Conservation (phyloP, 1,140 invertebrate species). For the Sarcophaga peregrina region DNA sequence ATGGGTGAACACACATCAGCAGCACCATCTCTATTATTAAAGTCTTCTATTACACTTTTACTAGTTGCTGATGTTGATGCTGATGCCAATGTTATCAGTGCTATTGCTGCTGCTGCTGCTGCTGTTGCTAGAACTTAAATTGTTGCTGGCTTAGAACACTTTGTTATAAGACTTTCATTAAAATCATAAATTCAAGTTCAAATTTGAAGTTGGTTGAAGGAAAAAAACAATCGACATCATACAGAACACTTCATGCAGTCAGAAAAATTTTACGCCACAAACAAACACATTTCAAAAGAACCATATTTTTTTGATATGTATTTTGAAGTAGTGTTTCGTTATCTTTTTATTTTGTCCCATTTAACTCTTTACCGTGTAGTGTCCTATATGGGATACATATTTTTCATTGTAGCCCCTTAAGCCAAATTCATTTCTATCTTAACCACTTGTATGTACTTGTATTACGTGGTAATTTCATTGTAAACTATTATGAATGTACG, state of each 20-base stretch:
- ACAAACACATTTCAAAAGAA: no score
- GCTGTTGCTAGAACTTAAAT: neutral
- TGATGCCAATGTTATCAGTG: no score
- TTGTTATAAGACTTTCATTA: slow-evolving; percentile 37
- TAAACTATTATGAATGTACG: slow-evolving; percentile 29
- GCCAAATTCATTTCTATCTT: neutral
- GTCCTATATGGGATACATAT: neutral
- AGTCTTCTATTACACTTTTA: slow-evolving; percentile 36
- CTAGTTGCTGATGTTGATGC: neutral
- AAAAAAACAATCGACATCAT: neutral
- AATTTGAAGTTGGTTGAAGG: neutral
- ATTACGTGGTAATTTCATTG: slow-evolving; percentile 37
- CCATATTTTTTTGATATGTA: neutral
- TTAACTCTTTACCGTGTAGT: neutral
- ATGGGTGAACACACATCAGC: neutral
- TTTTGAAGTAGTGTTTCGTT: slow-evolving; percentile 5
- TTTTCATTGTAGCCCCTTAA: neutral
- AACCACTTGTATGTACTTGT: neutral
- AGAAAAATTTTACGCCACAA: no score
- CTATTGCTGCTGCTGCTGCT: neutral
- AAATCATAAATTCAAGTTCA: slow-evolving; percentile 40
- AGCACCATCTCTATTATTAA: slow-evolving; percentile 31
- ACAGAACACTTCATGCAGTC: neutral
- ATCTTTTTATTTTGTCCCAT: slow-evolving; percentile 6
- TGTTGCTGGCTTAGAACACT: neutral